These are phyloP conservation scores for Sinocyclocheilus grahami DNA, from an alignment of 2,113 vertebrate species.

Conservation along the genomic window DNA sequence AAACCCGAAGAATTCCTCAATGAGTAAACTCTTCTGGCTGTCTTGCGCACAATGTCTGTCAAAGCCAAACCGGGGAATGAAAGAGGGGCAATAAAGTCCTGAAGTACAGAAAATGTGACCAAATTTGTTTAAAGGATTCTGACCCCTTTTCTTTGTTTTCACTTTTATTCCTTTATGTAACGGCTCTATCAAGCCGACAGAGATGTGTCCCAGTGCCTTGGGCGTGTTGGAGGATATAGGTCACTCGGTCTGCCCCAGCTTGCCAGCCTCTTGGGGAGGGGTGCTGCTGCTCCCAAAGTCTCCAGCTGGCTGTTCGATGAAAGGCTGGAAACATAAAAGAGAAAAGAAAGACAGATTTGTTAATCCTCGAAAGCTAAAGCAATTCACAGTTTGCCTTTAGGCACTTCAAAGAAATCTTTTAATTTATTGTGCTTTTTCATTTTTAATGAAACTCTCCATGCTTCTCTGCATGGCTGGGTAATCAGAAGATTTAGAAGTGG, in stretches of 20 bases:
- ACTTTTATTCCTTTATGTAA: conserved; percentile 52
- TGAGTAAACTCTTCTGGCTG: conserved; percentile 27
- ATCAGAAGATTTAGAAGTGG: conserved; percentile 45
- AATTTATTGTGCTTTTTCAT: conserved; percentile 32
- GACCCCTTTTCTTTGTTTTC: conserved; percentile 47
- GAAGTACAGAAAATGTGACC: conserved; percentile 38
- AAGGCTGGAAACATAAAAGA: conserved; percentile 67
- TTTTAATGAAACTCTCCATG: neutral
- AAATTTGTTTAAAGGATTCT: conserved; percentile 8
- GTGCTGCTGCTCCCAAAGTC: conserved; percentile 48
- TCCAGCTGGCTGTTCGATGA: conserved; percentile 60
- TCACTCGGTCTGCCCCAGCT: conserved; percentile 70
- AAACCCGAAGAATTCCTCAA: conserved; percentile 35
- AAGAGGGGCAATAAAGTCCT: conserved; percentile 43
- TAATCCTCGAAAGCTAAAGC: conserved; percentile 56
- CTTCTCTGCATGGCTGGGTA: conserved; percentile 4
- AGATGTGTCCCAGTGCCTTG: conserved; percentile 65
- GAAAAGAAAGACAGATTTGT: conserved; percentile 53
- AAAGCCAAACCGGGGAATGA: neutral
- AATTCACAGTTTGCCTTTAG: conserved; percentile 31
- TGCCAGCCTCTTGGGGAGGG: conserved; percentile 66
- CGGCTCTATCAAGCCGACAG: conserved; percentile 48
- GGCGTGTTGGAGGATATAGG: conserved; percentile 69
- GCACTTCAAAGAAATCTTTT: conserved; percentile 31
- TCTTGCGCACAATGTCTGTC: neutral